Conservation (phyloP, 64 coral and sea anemone genomes). For the Pocillopora verrucosa region DNA sequence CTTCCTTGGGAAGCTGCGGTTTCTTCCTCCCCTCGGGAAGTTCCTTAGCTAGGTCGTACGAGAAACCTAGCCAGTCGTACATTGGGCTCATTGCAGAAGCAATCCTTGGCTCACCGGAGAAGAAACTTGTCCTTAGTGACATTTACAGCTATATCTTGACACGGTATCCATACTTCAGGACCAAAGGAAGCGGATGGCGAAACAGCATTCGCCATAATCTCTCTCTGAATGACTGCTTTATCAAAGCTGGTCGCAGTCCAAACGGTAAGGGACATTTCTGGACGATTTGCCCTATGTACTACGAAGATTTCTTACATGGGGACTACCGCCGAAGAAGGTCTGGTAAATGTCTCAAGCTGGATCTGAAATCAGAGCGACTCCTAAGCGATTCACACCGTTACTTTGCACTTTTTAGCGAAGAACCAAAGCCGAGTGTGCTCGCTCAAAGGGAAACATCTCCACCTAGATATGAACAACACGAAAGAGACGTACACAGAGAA, state of each 20-base stretch:
- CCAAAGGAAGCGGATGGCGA: slow-evolving; percentile 49
- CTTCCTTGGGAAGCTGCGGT: slow-evolving; percentile 36
- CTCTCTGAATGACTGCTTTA: slow-evolving; percentile 59
- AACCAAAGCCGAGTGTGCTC: slow-evolving; percentile 5
- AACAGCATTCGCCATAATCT: slow-evolving; percentile 68
- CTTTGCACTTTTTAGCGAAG: slow-evolving; percentile 31
- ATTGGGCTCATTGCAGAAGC: slow-evolving; percentile 46
- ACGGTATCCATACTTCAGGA: slow-evolving; percentile 52
- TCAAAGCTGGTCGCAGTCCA: slow-evolving; percentile 54
- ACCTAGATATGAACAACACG: slow-evolving; percentile 25
- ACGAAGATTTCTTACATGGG: slow-evolving; percentile 46
- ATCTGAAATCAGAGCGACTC: slow-evolving; percentile 37
- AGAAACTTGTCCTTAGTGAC: slow-evolving; percentile 53
- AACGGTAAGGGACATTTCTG: slow-evolving; percentile 68
- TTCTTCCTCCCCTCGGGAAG: slow-evolving; percentile 32
- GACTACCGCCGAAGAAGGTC: slow-evolving; percentile 37
- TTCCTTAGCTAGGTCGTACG: slow-evolving; percentile 29
- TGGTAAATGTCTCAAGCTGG: slow-evolving; percentile 27
- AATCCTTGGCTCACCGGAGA: slow-evolving; percentile 47
- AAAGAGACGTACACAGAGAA: background rate
- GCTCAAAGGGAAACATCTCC: slow-evolving; percentile 10
- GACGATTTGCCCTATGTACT: slow-evolving; percentile 37
- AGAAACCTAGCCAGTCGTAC: slow-evolving; percentile 37
- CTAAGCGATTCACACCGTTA: slow-evolving; percentile 28
- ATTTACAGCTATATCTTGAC: slow-evolving; percentile 50